Evolutionary conservation across 2,797 vertebrate species (phyloP).

Genomic region (Synanceia verrucosa): DNA sequence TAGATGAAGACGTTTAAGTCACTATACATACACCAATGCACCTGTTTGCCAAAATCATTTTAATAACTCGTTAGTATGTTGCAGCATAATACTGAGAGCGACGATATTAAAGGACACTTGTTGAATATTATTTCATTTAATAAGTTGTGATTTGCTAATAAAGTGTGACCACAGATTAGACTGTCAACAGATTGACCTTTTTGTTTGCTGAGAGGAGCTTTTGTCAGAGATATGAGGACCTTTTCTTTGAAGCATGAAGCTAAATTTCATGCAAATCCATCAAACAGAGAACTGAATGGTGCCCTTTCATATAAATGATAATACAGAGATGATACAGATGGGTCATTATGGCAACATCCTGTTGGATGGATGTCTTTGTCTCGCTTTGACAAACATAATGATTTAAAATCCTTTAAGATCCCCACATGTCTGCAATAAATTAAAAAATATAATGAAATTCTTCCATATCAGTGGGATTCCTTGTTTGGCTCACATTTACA

Average conservation of each 20-base stretch:
- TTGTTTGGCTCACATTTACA: background rate
- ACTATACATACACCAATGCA: background rate
- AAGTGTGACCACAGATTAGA: slow-evolving; percentile 5
- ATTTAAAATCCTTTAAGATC: slow-evolving; percentile 13
- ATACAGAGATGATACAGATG: slow-evolving; percentile 57
- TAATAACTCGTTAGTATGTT: background rate
- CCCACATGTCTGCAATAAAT: background rate
- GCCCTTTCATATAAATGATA: slow-evolving; percentile 60
- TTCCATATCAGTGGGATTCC: background rate
- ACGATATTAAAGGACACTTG: background rate
- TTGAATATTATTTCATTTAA: background rate
- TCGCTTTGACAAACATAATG: background rate
- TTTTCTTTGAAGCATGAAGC: slow-evolving; percentile 61
- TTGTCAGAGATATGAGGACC: slow-evolving; percentile 25
- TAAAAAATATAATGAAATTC: background rate
- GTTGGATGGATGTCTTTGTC: slow-evolving; percentile 34
- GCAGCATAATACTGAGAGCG: background rate
- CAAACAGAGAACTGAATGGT: slow-evolving; percentile 42
- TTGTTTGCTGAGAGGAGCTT: slow-evolving; percentile 23
- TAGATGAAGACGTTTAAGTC: background rate
- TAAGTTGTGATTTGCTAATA: background rate
- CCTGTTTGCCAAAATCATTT: background rate
- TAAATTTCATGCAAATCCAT: slow-evolving; percentile 76
- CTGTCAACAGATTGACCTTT: slow-evolving; percentile 51
- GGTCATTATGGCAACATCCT: slow-evolving; percentile 57